Evolutionary conservation across 2,888 invertebrate species (phyloP).

Genomic region (Lasius fuliginosus): DNA sequence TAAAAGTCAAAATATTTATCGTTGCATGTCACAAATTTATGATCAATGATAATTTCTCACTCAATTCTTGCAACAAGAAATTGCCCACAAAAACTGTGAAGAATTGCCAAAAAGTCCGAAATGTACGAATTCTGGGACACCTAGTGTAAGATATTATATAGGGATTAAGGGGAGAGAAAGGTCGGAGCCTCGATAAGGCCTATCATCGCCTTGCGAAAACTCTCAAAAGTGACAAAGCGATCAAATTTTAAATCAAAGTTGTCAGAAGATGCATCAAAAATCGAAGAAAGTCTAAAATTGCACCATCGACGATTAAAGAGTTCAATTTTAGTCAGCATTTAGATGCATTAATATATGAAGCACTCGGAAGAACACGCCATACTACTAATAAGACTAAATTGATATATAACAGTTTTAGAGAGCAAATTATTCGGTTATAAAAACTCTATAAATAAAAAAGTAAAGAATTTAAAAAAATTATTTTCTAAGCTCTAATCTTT

Average conservation of each 20-base stretch:
- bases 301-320: constrained; percentile 31
- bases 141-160: constrained; percentile 13
- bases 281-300: constrained; percentile 58
- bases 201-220: constrained; percentile 60
- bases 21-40: neutral
- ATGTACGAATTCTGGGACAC: neutral
- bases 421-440: neutral
- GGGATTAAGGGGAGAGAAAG: neutral
- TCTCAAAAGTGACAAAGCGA: constrained; percentile 61
- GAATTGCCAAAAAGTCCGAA: neutral
- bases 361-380: neutral
- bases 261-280: constrained; percentile 54
- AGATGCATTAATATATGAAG: neutral
- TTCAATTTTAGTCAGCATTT: constrained; percentile 13
- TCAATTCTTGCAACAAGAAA: neutral
- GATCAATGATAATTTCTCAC: neutral
- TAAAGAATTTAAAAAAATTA: neutral
- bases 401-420: neutral
- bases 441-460: neutral
- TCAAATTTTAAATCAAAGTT: constrained; percentile 71
- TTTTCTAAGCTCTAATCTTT: neutral
- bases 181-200: constrained; percentile 58
- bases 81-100: neutral
- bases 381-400: neutral
- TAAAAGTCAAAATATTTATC: neutral